Evolutionary conservation across 2,888 invertebrate species (phyloP).

Genomic region (Platynereis dumerilii): DNA sequence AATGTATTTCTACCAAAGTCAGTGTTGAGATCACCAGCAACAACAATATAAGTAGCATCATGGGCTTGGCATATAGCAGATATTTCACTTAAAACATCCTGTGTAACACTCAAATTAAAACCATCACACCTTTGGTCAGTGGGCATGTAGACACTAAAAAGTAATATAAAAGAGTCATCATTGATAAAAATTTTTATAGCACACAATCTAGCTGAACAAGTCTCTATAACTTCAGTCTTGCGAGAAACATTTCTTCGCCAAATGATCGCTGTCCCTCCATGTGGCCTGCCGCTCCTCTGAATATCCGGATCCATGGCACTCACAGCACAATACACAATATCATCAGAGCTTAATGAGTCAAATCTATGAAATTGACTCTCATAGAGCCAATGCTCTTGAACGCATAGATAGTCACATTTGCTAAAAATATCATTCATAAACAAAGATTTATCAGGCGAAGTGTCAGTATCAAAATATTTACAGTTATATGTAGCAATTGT

Average conservation of each 20-base stretch:
- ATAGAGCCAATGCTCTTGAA: not conserved
- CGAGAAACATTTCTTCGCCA: not conserved
- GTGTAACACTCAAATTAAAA: not conserved
- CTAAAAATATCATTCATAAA: too few species aligned
- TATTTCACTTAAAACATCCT: slow-evolving; percentile 2
- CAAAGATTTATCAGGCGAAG: too few species aligned
- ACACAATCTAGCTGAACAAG: not conserved
- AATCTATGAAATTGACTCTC: not conserved
- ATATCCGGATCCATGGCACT: slow-evolving; percentile 3
- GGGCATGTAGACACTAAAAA: slow-evolving; percentile 6
- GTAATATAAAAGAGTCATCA: not conserved
- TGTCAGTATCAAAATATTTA: too few species aligned
- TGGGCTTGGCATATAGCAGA: not conserved
- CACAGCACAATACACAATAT: not conserved
- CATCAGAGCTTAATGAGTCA: not conserved
- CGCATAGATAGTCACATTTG: slow-evolving; percentile 2
- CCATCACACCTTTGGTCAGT: not conserved
- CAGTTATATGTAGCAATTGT: too few species aligned
- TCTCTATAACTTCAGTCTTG: too few species aligned
- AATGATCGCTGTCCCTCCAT: not conserved
- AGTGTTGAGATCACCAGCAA: not conserved
- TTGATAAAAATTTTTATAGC: not conserved
- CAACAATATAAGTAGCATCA: not conserved
- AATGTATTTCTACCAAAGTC: not conserved
- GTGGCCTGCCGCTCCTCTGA: not conserved